These are phyloP conservation scores for Dinocampus coccinellae DNA, from an alignment of 2,888 invertebrate genomes.

Conservation along the genomic window DNA sequence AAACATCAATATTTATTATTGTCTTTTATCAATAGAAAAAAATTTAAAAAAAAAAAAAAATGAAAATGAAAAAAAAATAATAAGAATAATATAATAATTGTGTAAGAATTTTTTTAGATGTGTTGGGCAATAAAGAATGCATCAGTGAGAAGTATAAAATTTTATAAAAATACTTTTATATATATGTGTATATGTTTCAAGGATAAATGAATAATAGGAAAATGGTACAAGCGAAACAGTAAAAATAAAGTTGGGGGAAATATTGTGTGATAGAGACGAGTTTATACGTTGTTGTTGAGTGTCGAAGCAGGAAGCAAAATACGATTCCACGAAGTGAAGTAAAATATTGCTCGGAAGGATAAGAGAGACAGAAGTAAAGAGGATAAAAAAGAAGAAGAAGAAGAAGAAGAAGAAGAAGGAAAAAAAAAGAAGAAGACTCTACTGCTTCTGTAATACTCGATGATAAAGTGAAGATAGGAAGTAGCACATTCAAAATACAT, in stretches of 20 bases:
- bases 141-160: background rate
- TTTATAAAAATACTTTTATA: background rate
- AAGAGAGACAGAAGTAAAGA: conserved; percentile 35
- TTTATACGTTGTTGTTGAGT: background rate
- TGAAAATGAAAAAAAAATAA: too few relatives aligned
- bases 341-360: conserved; percentile 41
- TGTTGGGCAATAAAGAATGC: background rate
- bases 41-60: background rate
- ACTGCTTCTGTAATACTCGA: background rate
- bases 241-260: conserved; percentile 17
- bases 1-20: too few relatives aligned
- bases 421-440: conserved; percentile 6
- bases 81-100: too few relatives aligned
- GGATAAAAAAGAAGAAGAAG: conserved; percentile 21
- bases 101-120: background rate
- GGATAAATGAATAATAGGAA: background rate
- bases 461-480: conserved; percentile 13
- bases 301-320: conserved; percentile 44
- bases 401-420: conserved; percentile 26
- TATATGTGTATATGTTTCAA: too few relatives aligned
- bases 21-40: too few relatives aligned
- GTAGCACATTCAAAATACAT: background rate
- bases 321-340: conserved; percentile 47
- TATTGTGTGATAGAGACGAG: conserved; percentile 13
- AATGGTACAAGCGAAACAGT: conserved; percentile 13